Evolutionary conservation across 1,140 invertebrate genomes (phyloP), one percentile per base, ranked within the genome.

Genomic region (Cecropterus lyciades): DNA sequence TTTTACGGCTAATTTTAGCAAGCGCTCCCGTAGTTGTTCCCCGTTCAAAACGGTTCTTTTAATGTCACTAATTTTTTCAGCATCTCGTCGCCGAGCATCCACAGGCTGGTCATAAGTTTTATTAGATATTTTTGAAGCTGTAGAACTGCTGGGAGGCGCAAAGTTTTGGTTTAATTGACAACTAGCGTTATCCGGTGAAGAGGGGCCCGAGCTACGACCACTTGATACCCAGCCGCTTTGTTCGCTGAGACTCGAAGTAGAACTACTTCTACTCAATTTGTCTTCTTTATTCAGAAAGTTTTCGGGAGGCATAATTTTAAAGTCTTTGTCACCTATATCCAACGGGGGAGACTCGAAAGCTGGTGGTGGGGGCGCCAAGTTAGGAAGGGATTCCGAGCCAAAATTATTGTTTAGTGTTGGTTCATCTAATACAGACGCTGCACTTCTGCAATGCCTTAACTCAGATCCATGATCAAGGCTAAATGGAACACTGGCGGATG

Each of bases 201-300:
- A 94, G 56, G 91, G 93, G 33, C 84, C 93, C 40, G 93, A 95
- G 84, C 92, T 95, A 69, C 92, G 94, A 73, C 87, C 94, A 87
- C 95, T 96, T 49, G 95, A 96, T 1, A 96, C 95, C 95, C 95
- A 96, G 0, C 95, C 95, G 70, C 95, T 96, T 84, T 95, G 95
- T 85, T 96, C 95, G 71, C 95, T 96, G 17, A 96, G 89, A 59
- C 95, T 96, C 2, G 95, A 95, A 0, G 95, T 95, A 13, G 95
- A 95, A 69, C 93, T 94, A 73, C 79, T 63, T 52, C 48, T 89
- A 67, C 76, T 92, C 46, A 67, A 68, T 57, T 91, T 87, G 57
- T 92, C 85, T 60, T 92, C 85, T 79, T 90, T 90, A 60, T 87
- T 92, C 15, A 86, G 79, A 70, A 93, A 93, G 65, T 80, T 92